These are phyloP conservation scores for Leptinotarsa lineolata DNA, from an alignment of 1,140 invertebrate species.

Conservation along the genomic window DNA sequence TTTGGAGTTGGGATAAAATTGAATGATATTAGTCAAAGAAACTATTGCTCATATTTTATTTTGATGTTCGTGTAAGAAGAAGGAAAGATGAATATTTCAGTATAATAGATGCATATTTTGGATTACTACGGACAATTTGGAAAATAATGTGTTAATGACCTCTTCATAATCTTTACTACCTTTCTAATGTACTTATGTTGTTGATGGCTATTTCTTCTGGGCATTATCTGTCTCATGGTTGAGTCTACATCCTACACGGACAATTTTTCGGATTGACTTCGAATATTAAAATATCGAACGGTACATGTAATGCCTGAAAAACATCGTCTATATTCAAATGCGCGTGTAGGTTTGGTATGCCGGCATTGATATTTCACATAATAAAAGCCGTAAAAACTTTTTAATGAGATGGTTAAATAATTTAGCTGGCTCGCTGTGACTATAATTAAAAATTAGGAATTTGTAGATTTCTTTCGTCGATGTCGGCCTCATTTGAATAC, in stretches of 20 bases:
- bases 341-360: constrained; percentile 16
- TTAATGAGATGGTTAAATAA: constrained; percentile 14
- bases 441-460: constrained; percentile 18
- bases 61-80: too few species aligned
- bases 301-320: neutral
- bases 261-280: neutral
- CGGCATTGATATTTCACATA: constrained; percentile 8
- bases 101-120: too few species aligned
- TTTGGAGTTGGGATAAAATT: neutral
- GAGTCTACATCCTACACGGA: neutral
- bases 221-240: too few species aligned
- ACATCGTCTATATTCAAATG: constrained; percentile 16
- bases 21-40: neutral
- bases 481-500: neutral
- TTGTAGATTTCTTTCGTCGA: neutral
- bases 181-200: too few species aligned
- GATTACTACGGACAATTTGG: too few species aligned
- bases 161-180: too few species aligned
- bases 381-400: constrained; percentile 4
- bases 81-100: too few species aligned
- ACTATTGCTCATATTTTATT: neutral
- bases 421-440: neutral
- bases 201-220: too few species aligned
- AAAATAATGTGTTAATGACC: too few species aligned
- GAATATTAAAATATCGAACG: neutral